Base-by-base conservation (phyloP, 1,140 invertebrate genomes). In the Proctacanthus coquilletti region DNA sequence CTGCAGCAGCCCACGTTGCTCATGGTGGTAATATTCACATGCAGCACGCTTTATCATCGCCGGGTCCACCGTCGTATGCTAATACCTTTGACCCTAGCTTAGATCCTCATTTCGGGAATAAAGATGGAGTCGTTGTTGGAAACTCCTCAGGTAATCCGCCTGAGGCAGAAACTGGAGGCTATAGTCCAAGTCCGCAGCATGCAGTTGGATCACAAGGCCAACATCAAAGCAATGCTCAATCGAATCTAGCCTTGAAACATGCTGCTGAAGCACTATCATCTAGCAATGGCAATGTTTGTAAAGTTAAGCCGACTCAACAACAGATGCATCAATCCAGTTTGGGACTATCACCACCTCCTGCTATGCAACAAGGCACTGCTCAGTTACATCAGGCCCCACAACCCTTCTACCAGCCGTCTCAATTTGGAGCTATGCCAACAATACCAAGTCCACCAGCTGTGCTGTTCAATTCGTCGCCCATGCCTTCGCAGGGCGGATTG, bases 391-490 rank as follows among this genome's bases (percentile, higher is more conserved):
- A 54, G 39, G 42, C 45, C n/a, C 40, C 38, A 1, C 44, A 41
- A 21, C 48, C 49, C 3, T 60, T 57, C 45, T 60, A 57, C 42
- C 56, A 56, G 42, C 47, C 56, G 33, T 59, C 70, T 14, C 77
- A 78, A 46, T 84, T 81, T 45, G 75, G 78, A 3, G 70, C 74
- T 20, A 76, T 86, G 48, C 76, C 83, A 19, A 77, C 83, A 9
- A 79, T 82, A 47, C 82, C 84, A 8, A 86, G 82, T 32, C 83
- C 84, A 9, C 83, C 83, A 11, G 72, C 77, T 17, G 67, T 85
- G 4, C 76, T 80, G 39, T 85, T 84, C 46, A 79, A 78, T 42
- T 77, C 80, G 18, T 74, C 76, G 3, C 75, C 76, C 39, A 63
- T 81, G 47, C 73, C 69, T 21, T 71, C 74, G 19, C 84, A 87